Evolutionary conservation across 2,888 invertebrate genomes (phyloP), one percentile per base, ranked within the genome.

Genomic region (Nematopogon swammerdamellus): DNA sequence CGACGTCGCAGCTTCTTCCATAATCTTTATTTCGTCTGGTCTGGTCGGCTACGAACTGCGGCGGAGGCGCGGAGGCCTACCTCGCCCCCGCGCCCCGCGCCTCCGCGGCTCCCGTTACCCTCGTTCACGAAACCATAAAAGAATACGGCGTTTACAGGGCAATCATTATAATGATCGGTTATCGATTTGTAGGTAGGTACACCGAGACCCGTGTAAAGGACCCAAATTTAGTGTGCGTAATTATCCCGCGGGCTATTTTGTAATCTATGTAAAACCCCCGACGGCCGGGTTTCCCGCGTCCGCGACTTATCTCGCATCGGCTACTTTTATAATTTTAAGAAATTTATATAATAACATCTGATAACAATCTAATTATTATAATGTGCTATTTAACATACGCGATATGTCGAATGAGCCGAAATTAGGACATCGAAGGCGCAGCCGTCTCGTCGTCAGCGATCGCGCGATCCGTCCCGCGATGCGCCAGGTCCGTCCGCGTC

Each of bases 351-450:
- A 77, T 76, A 76, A 75, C 64, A 69, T 74, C 73, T 72, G 75
- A 76, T 76, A 76, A 75, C 74, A 71, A 75, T 76, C 74, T 74
- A 73, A 77, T 76, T 76, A 75, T 77, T 73, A 74, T 77, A 77
- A 77, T 76, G 72, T 73, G 70, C 76, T 76, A 65, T 72, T 77
- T 76, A 77, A 73, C 72, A 76, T 77, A 75, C 72, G 69, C 72
- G 71, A 44, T 19, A 44, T 44, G 71, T 73, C 70, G 65, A 64
- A 58, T 60, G 61, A 61, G 58, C 60, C 65, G 55, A 73, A 74
- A 74, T 76, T 72, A 67, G 72, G 36, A 36, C 36, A 3, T 8
- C 36, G 36, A n/a, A n/a, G n/a, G n/a, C n/a, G n/a, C n/a, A n/a
- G n/a, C n/a, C n/a, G n/a, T n/a, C 36, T 8, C 11, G 8, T 36